phyloP scores from a whole-genome alignment of 2,797 vertebrate genomes.

The Ptychobarbus kaznakovi region DNA sequence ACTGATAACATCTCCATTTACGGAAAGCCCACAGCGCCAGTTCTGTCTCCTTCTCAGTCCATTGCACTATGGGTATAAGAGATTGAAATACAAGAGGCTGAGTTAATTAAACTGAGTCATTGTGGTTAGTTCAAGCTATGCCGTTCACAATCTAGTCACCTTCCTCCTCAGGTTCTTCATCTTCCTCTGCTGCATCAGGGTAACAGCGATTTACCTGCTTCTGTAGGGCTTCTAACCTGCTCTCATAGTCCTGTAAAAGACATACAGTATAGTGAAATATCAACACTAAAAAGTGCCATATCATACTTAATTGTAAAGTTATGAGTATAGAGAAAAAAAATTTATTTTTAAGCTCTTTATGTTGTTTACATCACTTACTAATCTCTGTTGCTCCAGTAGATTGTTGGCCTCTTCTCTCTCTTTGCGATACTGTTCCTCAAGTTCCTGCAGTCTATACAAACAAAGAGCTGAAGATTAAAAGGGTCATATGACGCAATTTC shows the following conservation, averaged over 20 bases:
- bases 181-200: conserved; percentile 88
- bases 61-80: conserved; percentile 82
- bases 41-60: conserved; percentile 91
- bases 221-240: conserved; percentile 94
- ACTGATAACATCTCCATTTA: conserved; percentile 98
- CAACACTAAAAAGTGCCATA: neutral
- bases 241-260: conserved; percentile 92
- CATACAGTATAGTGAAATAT: conserved; percentile 13
- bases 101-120: neutral
- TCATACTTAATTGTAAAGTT: neutral
- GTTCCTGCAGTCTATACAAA: conserved; percentile 88
- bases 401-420: conserved; percentile 95
- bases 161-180: conserved; percentile 94
- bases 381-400: conserved; percentile 94
- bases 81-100: neutral
- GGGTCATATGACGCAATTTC: neutral
- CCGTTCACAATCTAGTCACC: conserved; percentile 71
- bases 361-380: conserved; percentile 78
- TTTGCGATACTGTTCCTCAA: conserved; percentile 95
- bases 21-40: conserved; percentile 93
- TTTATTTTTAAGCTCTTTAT: neutral
- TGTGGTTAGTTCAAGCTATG: neutral
- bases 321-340: neutral
- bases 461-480: conserved; percentile 42
- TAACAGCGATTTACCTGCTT: conserved; percentile 94